These are phyloP conservation scores for Ruditapes philippinarum DNA, from an alignment of 1,140 invertebrate genomes.

Conservation along the genomic window DNA sequence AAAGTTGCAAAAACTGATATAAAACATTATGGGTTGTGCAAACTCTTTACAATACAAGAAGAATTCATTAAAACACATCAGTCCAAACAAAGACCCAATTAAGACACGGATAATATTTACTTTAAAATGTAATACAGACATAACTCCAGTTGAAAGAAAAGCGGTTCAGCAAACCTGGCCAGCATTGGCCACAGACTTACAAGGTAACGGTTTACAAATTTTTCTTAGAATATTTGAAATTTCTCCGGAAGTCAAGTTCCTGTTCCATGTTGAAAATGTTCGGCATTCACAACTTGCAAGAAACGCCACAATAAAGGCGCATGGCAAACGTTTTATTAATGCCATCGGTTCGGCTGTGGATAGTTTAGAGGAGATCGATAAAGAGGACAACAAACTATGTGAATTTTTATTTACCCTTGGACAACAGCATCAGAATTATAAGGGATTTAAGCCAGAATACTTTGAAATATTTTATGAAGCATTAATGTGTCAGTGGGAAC, in stretches of 20 bases:
- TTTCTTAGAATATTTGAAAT: slow-evolving; percentile 37
- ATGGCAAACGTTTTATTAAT: slow-evolving; percentile 5
- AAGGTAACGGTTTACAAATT: slow-evolving; percentile 9
- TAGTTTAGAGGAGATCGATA: neutral
- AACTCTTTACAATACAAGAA: no score
- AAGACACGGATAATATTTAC: no score
- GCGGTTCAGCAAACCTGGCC: neutral
- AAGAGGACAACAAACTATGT: neutral
- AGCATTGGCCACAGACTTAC: neutral
- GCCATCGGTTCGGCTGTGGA: neutral
- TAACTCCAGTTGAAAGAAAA: neutral
- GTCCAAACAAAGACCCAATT: no score
- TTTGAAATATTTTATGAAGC: no score
- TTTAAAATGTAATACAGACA: no score
- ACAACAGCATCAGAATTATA: slow-evolving; percentile 21
- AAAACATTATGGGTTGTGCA: no score
- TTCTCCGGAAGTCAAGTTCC: neutral
- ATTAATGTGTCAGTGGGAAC: no score
- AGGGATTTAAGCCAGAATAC: no score
- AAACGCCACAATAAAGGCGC: neutral
- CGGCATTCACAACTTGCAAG: no score
- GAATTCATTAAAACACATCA: no score
- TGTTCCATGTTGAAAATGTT: no score
- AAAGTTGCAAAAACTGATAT: no score
- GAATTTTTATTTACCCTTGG: slow-evolving; percentile 4